Evolutionary conservation across 1,140 invertebrate species (phyloP).

Genomic region (Pogonomyrmex californicus): DNA sequence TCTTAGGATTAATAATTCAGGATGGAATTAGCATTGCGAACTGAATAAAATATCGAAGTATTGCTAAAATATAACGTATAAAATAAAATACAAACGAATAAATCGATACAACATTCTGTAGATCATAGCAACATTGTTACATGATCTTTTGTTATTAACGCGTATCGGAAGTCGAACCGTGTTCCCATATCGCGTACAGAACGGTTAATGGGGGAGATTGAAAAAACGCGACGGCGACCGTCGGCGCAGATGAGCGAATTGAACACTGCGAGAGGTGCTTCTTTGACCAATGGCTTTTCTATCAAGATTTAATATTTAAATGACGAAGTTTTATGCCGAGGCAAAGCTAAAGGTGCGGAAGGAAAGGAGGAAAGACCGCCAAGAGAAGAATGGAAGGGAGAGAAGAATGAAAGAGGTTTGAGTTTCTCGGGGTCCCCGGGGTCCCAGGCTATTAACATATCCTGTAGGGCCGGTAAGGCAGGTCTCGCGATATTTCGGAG

Average conservation of each 20-base stretch:
- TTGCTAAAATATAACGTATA: neutral
- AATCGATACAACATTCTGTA: neutral
- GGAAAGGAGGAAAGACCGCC: constrained; percentile 42
- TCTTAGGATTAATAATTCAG: too few species aligned
- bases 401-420: constrained; percentile 67
- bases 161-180: neutral
- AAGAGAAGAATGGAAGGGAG: neutral
- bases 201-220: neutral
- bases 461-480: constrained; percentile 82
- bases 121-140: neutral
- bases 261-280: constrained; percentile 9
- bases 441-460: constrained; percentile 79
- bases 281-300: constrained; percentile 66
- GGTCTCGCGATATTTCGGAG: constrained; percentile 76
- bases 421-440: constrained; percentile 57
- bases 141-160: neutral
- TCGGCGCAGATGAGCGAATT: constrained; percentile 10
- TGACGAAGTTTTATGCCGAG: constrained; percentile 47
- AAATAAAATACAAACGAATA: neutral
- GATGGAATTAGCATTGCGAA: neutral
- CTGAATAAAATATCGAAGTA: neutral
- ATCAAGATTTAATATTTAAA: constrained; percentile 81
- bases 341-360: constrained; percentile 24
- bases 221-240: constrained; percentile 16
- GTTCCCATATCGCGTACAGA: neutral